A percentile compares a stretch with the other conserved stretches of the same genome.
phyloP scores from a whole-genome alignment of 2,113 vertebrate genomes.

The Alces alces region DNA sequence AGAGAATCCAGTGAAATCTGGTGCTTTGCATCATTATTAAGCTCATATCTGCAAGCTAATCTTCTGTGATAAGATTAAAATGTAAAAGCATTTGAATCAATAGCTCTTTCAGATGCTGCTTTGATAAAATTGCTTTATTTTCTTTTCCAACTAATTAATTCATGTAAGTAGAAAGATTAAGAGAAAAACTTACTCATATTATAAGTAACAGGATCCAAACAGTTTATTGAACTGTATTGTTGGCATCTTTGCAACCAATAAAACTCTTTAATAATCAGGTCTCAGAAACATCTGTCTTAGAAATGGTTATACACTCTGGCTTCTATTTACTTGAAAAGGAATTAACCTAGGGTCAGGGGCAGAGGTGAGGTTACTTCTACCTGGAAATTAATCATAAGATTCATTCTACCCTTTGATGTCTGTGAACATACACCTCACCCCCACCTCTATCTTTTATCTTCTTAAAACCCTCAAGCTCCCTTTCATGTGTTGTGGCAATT shows the following conservation, averaged over 20 bases:
- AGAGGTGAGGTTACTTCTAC: constrained; percentile 33
- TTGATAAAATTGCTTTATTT: constrained; percentile 54
- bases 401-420: constrained; percentile 4
- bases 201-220: background rate
- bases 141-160: constrained; percentile 44
- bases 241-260: constrained; percentile 27
- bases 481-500: background rate
- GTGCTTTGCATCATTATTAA: constrained; percentile 29
- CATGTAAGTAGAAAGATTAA: constrained; percentile 3
- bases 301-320: background rate
- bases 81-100: constrained; percentile 59
- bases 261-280: constrained; percentile 20
- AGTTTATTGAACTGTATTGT: background rate
- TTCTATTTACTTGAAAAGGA: constrained; percentile 53
- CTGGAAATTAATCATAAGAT: constrained; percentile 57
- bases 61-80: constrained; percentile 43
- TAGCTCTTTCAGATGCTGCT: constrained; percentile 49
- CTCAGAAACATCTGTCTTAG: constrained; percentile 39
- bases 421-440: too few species aligned
- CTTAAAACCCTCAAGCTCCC: background rate
- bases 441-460: background rate
- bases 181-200: constrained; percentile 2
- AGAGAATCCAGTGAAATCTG: constrained; percentile 38
- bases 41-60: constrained; percentile 55
- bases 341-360: constrained; percentile 22